phyloP scores from a whole-genome alignment of 2,888 invertebrate genomes.

The Prosopocoilus inquinatus region DNA sequence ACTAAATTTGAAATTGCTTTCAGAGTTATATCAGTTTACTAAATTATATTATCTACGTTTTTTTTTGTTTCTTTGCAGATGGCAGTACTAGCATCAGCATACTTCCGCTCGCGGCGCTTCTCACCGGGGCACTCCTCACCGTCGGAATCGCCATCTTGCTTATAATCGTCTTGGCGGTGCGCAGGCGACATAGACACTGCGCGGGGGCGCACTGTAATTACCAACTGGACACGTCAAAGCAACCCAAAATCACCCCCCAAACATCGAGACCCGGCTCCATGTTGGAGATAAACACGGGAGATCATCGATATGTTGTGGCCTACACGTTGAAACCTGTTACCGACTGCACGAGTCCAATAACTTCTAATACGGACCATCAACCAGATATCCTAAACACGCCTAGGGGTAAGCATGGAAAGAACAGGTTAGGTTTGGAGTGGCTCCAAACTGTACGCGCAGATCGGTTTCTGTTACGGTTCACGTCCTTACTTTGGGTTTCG shows the following conservation, averaged over 20 bases:
- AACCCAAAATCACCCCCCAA: conserved; percentile 54
- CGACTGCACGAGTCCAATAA: conserved; percentile 37
- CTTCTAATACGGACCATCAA: conserved; percentile 42
- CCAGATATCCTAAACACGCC: conserved; percentile 76
- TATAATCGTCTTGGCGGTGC: conserved; percentile 63
- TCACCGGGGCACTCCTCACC: conserved; percentile 66
- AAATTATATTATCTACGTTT: too few relatives aligned
- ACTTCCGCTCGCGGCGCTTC: conserved; percentile 67
- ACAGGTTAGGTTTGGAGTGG: too few relatives aligned
- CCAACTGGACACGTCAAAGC: conserved; percentile 50
- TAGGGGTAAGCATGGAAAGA: conserved; percentile 62
- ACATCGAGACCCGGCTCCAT: conserved; percentile 54
- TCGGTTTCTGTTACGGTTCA: too few relatives aligned
- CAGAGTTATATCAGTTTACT: too few relatives aligned
- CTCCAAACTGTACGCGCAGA: too few relatives aligned
- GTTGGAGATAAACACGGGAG: conserved; percentile 76
- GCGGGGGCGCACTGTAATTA: conserved; percentile 47
- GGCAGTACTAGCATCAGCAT: conserved; percentile 68
- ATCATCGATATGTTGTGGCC: conserved; percentile 80
- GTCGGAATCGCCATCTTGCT: conserved; percentile 63
- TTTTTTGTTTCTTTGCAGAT: conserved; percentile 52
- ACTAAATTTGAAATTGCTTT: too few relatives aligned
- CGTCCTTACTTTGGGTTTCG: too few relatives aligned
- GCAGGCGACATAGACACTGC: conserved; percentile 54
- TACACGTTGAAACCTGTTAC: conserved; percentile 74